These are phyloP conservation scores for Actinernus sp. DNA, from an alignment of 92 coral and sea anemone species.

Conservation along the genomic window DNA sequence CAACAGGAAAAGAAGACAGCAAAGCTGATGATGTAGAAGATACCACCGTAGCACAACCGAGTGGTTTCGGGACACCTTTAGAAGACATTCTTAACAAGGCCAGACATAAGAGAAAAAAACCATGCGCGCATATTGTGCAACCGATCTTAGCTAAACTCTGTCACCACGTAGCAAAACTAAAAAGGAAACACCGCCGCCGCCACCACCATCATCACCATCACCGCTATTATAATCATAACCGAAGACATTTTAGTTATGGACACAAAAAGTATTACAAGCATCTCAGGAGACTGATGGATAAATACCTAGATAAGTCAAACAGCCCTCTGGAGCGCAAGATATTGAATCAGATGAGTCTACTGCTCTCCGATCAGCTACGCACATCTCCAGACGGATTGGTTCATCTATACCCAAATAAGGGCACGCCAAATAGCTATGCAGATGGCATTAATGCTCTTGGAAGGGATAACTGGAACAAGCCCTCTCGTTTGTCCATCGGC, in stretches of 20 bases:
- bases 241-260: conserved; percentile 11
- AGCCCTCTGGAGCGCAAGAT: conserved; percentile 13
- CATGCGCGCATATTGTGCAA: conserved; percentile 15
- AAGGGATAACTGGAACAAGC: conserved; percentile 48
- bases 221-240: conserved; percentile 13
- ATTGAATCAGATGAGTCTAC: conserved; percentile 22
- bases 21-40: neutral
- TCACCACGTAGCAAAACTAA: conserved; percentile 6
- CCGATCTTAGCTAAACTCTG: conserved; percentile 27
- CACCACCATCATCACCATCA: conserved; percentile 13
- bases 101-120: neutral
- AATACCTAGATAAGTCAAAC: conserved; percentile 14
- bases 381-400: conserved; percentile 77
- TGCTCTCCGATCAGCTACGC: conserved; percentile 64
- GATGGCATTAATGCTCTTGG: conserved; percentile 65
- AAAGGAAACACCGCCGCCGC: neutral
- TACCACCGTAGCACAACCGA: conserved; percentile 14
- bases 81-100: conserved; percentile 23
- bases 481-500: neutral
- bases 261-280: conserved; percentile 35
- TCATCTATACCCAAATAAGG: conserved; percentile 64
- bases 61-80: conserved; percentile 22
- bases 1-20: neutral
- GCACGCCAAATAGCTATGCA: conserved; percentile 58
- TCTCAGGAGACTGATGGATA: conserved; percentile 26